phyloP scores from a whole-genome alignment of 2,797 vertebrate species.

The Salarias fasciatus region DNA sequence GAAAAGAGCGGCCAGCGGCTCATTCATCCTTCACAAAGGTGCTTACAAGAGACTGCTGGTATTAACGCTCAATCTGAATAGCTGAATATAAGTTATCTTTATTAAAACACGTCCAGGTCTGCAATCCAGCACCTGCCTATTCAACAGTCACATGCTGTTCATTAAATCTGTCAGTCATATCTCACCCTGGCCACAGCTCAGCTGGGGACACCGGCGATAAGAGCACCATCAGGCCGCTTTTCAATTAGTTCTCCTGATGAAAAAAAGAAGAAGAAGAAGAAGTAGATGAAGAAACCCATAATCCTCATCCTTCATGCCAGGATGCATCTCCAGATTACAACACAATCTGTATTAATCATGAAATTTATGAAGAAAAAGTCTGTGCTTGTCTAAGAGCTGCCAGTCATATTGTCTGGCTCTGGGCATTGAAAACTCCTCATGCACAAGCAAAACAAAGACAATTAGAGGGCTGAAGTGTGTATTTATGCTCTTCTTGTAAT shows the following conservation, averaged over 20 bases:
- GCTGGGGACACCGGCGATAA: constrained; percentile 73
- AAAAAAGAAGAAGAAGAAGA: constrained; percentile 74
- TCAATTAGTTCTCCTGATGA: constrained; percentile 80
- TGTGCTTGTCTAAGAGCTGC: constrained; percentile 59
- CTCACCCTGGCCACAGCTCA: constrained; percentile 72
- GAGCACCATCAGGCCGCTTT: constrained; percentile 64
- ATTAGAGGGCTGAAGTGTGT: constrained; percentile 49
- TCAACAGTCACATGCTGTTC: constrained; percentile 72
- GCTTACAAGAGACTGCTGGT: constrained; percentile 43
- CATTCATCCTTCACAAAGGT: constrained; percentile 64
- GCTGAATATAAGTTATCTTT: constrained; percentile 72
- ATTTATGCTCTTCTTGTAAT: constrained; percentile 44
- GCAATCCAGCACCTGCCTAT: constrained; percentile 68
- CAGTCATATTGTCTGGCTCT: constrained; percentile 68
- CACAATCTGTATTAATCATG: constrained; percentile 76
- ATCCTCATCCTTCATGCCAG: constrained; percentile 80
- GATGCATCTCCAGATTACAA: constrained; percentile 76
- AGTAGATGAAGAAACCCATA: no score
- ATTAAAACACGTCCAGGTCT: constrained; percentile 70
- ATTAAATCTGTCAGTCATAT: constrained; percentile 79
- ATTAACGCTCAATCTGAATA: constrained; percentile 65
- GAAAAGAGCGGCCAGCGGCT: constrained; percentile 34
- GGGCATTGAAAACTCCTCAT: constrained; percentile 57
- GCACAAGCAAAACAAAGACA: constrained; percentile 64
- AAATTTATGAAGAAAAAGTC: constrained; percentile 71